phyloP scores from a whole-genome alignment of 2,113 vertebrate genomes.

The Mobula birostris region DNA sequence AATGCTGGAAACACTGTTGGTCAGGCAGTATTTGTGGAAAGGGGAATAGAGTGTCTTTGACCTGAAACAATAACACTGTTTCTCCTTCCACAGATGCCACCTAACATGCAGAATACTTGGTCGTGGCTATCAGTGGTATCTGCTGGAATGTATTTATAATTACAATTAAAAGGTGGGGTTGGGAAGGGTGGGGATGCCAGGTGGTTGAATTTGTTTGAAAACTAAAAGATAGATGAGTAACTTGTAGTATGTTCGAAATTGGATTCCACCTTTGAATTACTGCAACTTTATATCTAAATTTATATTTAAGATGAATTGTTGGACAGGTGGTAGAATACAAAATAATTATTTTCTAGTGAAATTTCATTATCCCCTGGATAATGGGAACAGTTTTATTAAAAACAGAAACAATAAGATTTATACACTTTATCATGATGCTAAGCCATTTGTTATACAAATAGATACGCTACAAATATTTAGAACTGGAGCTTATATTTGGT shows the following conservation, averaged over 20 bases:
- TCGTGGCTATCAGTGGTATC: not conserved
- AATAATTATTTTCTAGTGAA: not conserved
- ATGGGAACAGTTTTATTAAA: not conserved
- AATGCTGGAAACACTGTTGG: no score
- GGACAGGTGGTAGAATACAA: not conserved
- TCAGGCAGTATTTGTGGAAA: no score
- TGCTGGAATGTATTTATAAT: not conserved
- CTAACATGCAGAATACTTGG: not conserved
- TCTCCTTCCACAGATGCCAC: no score
- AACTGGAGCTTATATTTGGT: not conserved
- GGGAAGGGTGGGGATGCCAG: no score
- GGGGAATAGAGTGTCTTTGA: no score
- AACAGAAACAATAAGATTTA: not conserved
- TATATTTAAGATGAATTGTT: not conserved
- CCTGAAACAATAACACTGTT: no score
- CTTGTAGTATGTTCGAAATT: no score
- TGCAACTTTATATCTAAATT: not conserved
- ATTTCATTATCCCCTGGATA: not conserved
- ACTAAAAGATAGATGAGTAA: not conserved
- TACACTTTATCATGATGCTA: not conserved
- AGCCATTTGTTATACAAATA: not conserved
- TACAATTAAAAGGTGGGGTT: not conserved
- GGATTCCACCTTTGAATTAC: not conserved
- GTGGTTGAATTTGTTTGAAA: no score
- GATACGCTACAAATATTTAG: not conserved